Conservation (phyloP, 2,888 invertebrate genomes). For the Drosophila paracracens region DNA sequence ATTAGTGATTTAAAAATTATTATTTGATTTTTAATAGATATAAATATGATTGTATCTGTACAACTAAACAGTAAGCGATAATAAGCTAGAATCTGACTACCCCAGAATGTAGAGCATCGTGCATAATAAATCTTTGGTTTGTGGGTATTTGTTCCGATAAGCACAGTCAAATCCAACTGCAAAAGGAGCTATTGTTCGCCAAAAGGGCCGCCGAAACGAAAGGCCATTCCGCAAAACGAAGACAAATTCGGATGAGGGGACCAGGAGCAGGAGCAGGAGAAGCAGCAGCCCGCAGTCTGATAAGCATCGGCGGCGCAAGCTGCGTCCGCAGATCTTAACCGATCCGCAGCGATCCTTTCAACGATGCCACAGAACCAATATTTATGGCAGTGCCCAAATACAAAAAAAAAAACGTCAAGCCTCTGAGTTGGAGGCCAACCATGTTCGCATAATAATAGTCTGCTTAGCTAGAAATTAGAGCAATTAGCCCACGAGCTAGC, state of each 20-base stretch:
- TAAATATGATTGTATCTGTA: background rate
- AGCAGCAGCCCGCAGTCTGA: constrained; percentile 41
- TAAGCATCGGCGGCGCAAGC: constrained; percentile 73
- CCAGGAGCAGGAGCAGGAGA: constrained; percentile 7
- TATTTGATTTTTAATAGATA: background rate
- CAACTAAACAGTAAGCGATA: background rate
- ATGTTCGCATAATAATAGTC: constrained; percentile 6
- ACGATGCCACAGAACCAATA: constrained; percentile 55
- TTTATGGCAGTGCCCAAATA: constrained; percentile 64
- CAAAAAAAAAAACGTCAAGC: constrained; percentile 37
- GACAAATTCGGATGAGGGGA: constrained; percentile 64
- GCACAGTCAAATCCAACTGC: constrained; percentile 72
- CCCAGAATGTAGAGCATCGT: constrained; percentile 55
- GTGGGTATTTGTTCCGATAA: constrained; percentile 46
- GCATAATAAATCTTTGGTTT: constrained; percentile 67
- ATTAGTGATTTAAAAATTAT: background rate
- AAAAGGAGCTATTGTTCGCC: constrained; percentile 63
- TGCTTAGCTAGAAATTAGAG: constrained; percentile 76
- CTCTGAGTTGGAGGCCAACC: constrained; percentile 21
- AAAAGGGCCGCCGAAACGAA: constrained; percentile 60
- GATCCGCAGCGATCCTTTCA: constrained; percentile 50
- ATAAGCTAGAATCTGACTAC: background rate
- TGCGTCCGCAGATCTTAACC: constrained; percentile 54
- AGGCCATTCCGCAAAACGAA: constrained; percentile 28
- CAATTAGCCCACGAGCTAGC: constrained; percentile 59